Conservation (phyloP, 2,113 vertebrate species). For the Erythrocebus patas region DNA sequence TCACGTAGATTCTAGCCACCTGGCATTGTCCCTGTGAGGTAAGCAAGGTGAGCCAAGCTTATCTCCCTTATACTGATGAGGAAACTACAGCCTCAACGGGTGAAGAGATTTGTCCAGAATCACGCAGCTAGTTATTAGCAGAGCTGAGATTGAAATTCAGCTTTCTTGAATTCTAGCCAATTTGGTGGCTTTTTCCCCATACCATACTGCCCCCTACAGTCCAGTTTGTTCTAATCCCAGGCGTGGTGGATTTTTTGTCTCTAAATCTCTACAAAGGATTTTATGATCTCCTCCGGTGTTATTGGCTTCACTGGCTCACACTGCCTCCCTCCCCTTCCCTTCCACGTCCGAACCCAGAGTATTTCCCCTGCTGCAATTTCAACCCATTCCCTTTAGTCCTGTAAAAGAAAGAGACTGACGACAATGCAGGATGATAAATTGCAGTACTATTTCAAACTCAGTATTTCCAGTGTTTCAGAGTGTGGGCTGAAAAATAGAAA, state of each 20-base stretch:
- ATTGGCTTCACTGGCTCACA: not conserved
- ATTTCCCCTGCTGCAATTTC: not conserved
- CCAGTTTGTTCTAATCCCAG: not conserved
- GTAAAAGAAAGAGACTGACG: constrained; percentile 7
- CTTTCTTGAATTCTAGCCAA: not conserved
- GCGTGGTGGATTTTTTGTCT: not conserved
- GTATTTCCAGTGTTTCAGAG: constrained; percentile 4
- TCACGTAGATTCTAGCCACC: not conserved
- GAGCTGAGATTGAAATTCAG: not conserved
- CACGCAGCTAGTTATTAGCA: not conserved
- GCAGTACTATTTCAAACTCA: not conserved
- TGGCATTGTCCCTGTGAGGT: not conserved
- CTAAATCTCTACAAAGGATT: not conserved
- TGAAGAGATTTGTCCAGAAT: not conserved
- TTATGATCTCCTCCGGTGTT: not conserved
- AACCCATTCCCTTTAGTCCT: not conserved
- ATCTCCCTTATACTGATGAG: not conserved
- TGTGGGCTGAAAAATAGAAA: constrained; percentile 11
- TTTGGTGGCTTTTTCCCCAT: not conserved
- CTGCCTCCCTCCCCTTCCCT: not conserved
- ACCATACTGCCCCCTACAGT: constrained; percentile 64
- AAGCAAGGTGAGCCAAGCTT: not conserved
- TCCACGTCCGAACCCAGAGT: not conserved
- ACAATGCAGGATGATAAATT: not conserved
- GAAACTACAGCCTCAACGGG: not conserved